phyloP scores from a whole-genome alignment of 2,797 vertebrate genomes.

The Lindbergichthys nudifrons region DNA sequence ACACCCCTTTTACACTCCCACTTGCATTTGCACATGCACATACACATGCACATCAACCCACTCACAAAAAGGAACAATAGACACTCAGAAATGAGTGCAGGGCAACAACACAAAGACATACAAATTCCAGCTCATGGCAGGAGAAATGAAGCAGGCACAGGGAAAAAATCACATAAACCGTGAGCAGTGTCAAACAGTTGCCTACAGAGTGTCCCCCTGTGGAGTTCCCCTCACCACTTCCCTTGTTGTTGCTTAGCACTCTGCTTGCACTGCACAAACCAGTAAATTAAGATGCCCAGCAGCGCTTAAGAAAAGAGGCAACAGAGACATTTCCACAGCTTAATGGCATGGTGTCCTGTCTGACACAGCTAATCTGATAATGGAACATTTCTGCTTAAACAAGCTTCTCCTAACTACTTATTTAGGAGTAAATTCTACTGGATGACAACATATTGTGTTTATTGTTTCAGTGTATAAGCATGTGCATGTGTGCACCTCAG shows the following conservation, averaged over 20 bases:
- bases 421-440: constrained; percentile 15
- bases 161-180: constrained; percentile 4
- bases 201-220: constrained; percentile 28
- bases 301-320: constrained; percentile 69
- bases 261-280: constrained; percentile 64
- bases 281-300: constrained; percentile 74
- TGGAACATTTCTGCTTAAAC: constrained; percentile 29
- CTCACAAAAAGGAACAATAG: constrained; percentile 55
- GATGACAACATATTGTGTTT: constrained; percentile 21
- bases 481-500: constrained; percentile 48
- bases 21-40: constrained; percentile 54
- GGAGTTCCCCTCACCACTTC: constrained; percentile 35
- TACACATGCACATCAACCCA: constrained; percentile 54
- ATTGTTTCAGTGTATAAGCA: constrained; percentile 12
- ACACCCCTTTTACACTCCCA: constrained; percentile 53
- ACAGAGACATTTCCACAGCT: constrained; percentile 59
- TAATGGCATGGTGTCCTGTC: constrained; percentile 46
- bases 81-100: constrained; percentile 37
- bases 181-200: constrained; percentile 22
- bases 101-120: constrained; percentile 26
- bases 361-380: constrained; percentile 50
- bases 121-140: constrained; percentile 20
- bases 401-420: constrained; percentile 7
- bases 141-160: constrained; percentile 24
- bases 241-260: constrained; percentile 29